phyloP scores from a whole-genome alignment of 1,140 invertebrate species.

The Danaus plexippus region DNA sequence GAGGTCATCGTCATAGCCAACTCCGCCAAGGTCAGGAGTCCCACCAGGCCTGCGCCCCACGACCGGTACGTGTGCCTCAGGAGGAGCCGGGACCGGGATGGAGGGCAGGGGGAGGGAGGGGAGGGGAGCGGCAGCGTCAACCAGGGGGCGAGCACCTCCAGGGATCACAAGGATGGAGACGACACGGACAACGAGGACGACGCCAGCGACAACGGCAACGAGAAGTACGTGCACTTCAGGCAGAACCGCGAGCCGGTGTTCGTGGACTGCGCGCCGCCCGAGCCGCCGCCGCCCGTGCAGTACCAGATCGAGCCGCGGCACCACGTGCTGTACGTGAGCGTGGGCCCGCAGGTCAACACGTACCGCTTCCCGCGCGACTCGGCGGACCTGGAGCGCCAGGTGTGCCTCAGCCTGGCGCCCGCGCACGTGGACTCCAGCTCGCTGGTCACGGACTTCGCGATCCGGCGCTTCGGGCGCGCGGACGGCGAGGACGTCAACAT shows the following conservation, averaged over 20 bases:
- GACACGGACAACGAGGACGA: too few species aligned
- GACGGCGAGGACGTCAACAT: conserved; percentile 44
- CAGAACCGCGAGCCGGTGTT: conserved; percentile 22
- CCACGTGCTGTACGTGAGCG: conserved; percentile 29
- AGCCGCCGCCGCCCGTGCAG: conserved; percentile 14
- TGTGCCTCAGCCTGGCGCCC: conserved; percentile 14
- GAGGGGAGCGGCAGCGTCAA: conserved; percentile 13
- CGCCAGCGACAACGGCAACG: background rate
- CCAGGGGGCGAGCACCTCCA: conserved; percentile 23
- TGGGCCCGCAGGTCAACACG: conserved; percentile 26
- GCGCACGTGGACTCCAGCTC: conserved; percentile 24
- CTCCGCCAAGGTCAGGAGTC: background rate
- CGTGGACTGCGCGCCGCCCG: conserved; percentile 17
- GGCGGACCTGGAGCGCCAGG: conserved; percentile 9
- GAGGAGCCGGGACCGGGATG: background rate
- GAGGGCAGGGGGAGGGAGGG: background rate
- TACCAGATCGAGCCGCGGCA: conserved; percentile 30
- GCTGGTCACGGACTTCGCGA: conserved; percentile 40
- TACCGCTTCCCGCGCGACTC: conserved; percentile 22
- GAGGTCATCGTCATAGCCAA: conserved; percentile 17
- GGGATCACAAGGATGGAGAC: background rate
- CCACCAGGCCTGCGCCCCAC: background rate
- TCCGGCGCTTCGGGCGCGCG: conserved; percentile 41
- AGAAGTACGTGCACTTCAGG: conserved; percentile 19
- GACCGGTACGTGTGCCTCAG: conserved; percentile 5